These are phyloP conservation scores for Upupa epops DNA, from an alignment of 2,113 vertebrate species.

Conservation along the genomic window DNA sequence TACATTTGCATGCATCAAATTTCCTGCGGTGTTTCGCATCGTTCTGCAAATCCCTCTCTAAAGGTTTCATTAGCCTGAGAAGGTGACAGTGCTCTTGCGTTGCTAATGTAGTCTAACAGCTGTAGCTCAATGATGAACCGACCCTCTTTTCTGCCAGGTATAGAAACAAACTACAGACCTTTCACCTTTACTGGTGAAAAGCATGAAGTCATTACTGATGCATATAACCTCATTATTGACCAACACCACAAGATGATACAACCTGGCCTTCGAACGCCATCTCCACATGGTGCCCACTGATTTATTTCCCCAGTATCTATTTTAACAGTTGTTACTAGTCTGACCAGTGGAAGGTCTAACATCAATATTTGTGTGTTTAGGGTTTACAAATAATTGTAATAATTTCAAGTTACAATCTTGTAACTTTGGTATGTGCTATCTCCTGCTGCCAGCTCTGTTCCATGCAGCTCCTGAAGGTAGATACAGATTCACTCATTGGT, in stretches of 20 bases:
- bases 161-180: background rate
- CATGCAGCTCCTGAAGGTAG: background rate
- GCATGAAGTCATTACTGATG: background rate
- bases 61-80: background rate
- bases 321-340: background rate
- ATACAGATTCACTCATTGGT: background rate
- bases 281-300: background rate
- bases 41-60: background rate
- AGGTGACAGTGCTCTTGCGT: background rate
- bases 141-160: background rate
- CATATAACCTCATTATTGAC: background rate
- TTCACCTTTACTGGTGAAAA: background rate
- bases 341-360: background rate
- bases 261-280: background rate
- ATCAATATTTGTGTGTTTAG: background rate
- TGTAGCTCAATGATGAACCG: background rate
- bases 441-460: background rate
- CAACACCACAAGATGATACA: background rate
- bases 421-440: background rate
- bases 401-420: background rate
- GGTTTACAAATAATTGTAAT: background rate
- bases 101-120: background rate
- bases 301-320: background rate
- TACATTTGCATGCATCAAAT: background rate
- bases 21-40: background rate